Evolutionary conservation across 2,113 vertebrate species (phyloP), one percentile per base, ranked within the genome.

Genomic region (Numida meleagris): DNA sequence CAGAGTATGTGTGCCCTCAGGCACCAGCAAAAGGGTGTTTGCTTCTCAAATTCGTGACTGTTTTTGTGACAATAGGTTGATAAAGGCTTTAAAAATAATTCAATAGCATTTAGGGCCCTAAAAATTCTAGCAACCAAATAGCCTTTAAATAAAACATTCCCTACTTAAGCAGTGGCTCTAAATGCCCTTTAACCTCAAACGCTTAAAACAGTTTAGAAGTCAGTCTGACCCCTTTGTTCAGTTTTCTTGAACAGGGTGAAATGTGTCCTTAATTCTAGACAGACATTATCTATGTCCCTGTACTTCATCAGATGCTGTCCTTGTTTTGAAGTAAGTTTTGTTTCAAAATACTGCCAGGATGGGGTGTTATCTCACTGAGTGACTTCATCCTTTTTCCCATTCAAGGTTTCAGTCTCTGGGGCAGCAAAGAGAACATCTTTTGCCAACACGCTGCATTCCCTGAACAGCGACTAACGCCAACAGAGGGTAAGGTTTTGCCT

Each of bases 131-230:
- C 62, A 93, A 70, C 27, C 24, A 43, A 92, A 84, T 12, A 61
- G 46, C 21, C 33, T 75, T 79, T 93, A 66, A 93, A 90, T 82
- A 79, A 93, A 92, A 65, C 55, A 88, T 85, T 48, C 31, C 9
- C 31, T 50, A 11, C 79, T 43, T 59, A 29, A 43, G 68, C 76
- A 58, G 79, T 5, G 0, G 65, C 71, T 85, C 19, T 12, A 58
- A 77, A 2, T 88, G 80, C 57, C 81, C 86, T 94, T 84, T 82
- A 59, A 75, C 93, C 89, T 81, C 33, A 19, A 23, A 10, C 3
- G 25, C 6, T 84, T 45, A 71, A 92, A 95, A 89, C 58, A 92
- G 34, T 61, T 48, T 83, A 2, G 16, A 67, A 71, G 46, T 63
- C 81, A 81, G 73, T 6, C 73, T 81, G 83, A 86, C 45, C 38